Base-by-base conservation (phyloP, 1,140 invertebrate species). In the Euwallacea similis region DNA sequence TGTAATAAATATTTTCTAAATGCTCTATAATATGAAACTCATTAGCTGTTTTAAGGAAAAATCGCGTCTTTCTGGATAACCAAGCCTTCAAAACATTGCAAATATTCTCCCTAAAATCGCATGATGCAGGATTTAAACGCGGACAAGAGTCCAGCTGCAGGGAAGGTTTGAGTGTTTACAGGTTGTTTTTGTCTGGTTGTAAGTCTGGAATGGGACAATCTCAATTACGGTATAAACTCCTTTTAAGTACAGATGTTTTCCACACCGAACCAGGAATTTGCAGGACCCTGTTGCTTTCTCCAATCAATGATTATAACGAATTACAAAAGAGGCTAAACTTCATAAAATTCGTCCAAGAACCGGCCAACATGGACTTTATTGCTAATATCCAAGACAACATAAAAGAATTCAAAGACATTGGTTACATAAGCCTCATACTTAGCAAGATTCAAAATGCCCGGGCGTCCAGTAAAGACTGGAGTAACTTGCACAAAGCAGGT, bases 101-200 rank as follows among this genome's bases (percentile, higher is more conserved):
- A 82, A 90, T 96, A 55, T 92, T 94, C 76, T 87, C 87, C 54
- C 83, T 86, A 21, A 85, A 87, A 53, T 82, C 86, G n/a, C 92
- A 94, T 81, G 92, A 93, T 7, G 91, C 91, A 71, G 85, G 86
- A 15, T 92, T 89, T 75, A 93, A 93, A 80, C 85, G 86, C 54
- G 87, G 87, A 8, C 80, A 82, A n/a, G 79, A 79, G 15, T 85
- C 84, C 21, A 84, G 81, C 68, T 84, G 79, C 62, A 88, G 87
- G 77, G 90, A 93, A 79, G 90, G 90, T 0, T 82, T 90, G 8
- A 93, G 91, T 78, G 78, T 94, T 4, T 93, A 85, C 83, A 87
- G 88, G 11, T 79, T 92, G n/a, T 85, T 93, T 55, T 76, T 76
- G 50, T 89, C 88, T 79, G 85, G 88, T 74, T 93, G 91, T 74